Percentiles rank a stretch among this genome's conserved stretches.
phyloP scores from a whole-genome alignment of 2,113 vertebrate species.

The Corythoichthys intestinalis region DNA sequence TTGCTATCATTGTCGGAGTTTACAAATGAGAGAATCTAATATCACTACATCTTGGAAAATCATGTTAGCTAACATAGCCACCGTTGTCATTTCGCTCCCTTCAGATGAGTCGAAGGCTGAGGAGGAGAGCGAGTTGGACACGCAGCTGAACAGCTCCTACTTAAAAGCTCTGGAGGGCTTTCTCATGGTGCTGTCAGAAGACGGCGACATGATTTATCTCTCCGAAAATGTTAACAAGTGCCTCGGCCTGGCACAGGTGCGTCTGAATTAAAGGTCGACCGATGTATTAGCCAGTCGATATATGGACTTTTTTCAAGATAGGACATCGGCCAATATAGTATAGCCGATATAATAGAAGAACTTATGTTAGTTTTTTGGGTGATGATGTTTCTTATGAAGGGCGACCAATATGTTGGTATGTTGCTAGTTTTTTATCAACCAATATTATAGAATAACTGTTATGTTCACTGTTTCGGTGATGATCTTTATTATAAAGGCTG shows the following conservation, averaged over 20 bases:
- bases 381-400: too few species aligned
- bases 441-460: too few species aligned
- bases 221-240: constrained; percentile 97
- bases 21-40: neutral
- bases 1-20: too few species aligned
- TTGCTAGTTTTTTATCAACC: too few species aligned
- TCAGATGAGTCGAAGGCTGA: constrained; percentile 64
- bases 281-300: too few species aligned
- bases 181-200: constrained; percentile 94
- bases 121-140: constrained; percentile 83
- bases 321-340: too few species aligned
- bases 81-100: constrained; percentile 12
- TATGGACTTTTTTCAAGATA: too few species aligned
- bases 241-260: constrained; percentile 93
- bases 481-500: too few species aligned
- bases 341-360: too few species aligned
- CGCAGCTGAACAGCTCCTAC: constrained; percentile 88
- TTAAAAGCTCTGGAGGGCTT: constrained; percentile 97
- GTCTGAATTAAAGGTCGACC: constrained; percentile 12
- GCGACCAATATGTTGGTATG: too few species aligned
- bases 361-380: too few species aligned
- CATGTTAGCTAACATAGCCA: neutral
- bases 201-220: constrained; percentile 95
- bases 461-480: too few species aligned
- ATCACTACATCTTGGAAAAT: neutral